phyloP scores from a whole-genome alignment of 2,797 vertebrate genomes.

The Saxicola maurus region DNA sequence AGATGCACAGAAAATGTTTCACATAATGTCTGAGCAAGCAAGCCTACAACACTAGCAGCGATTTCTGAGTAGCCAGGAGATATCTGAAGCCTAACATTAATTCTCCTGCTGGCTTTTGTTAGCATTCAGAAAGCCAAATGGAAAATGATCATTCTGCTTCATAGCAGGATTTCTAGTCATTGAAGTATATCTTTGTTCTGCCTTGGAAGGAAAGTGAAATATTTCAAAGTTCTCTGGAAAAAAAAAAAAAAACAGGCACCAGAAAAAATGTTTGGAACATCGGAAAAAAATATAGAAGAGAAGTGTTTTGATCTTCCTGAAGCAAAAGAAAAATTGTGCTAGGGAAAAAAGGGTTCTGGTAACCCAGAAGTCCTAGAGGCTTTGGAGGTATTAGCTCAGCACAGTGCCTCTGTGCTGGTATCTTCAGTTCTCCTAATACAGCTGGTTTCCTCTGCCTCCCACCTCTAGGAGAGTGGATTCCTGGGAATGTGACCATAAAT shows the following conservation, averaged over 20 bases:
- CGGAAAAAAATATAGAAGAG: background rate
- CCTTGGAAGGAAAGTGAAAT: slow-evolving; percentile 52
- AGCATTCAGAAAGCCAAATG: slow-evolving; percentile 58
- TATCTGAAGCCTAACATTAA: slow-evolving; percentile 48
- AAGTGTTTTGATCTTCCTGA: slow-evolving; percentile 1
- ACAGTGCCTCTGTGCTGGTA: background rate
- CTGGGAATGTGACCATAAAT: background rate
- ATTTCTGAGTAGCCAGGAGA: slow-evolving; percentile 43
- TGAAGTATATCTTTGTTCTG: slow-evolving; percentile 60
- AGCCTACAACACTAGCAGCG: background rate
- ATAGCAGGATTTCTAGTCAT: slow-evolving; percentile 56
- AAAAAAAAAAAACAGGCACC: background rate
- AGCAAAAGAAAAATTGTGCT: slow-evolving; percentile 7
- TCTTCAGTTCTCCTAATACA: background rate
- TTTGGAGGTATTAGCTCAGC: background rate
- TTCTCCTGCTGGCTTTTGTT: slow-evolving; percentile 61
- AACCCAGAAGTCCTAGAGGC: background rate
- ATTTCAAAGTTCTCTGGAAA: slow-evolving; percentile 35
- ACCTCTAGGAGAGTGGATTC: background rate
- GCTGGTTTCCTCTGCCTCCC: background rate
- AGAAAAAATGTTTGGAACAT: slow-evolving; percentile 27
- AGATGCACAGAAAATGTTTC: slow-evolving; percentile 23
- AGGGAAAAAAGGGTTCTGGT: background rate
- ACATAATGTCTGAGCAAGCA: slow-evolving; percentile 23
- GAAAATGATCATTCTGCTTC: slow-evolving; percentile 55